Base-by-base conservation (phyloP, 1,140 invertebrate species). In the Ruditapes philippinarum region DNA sequence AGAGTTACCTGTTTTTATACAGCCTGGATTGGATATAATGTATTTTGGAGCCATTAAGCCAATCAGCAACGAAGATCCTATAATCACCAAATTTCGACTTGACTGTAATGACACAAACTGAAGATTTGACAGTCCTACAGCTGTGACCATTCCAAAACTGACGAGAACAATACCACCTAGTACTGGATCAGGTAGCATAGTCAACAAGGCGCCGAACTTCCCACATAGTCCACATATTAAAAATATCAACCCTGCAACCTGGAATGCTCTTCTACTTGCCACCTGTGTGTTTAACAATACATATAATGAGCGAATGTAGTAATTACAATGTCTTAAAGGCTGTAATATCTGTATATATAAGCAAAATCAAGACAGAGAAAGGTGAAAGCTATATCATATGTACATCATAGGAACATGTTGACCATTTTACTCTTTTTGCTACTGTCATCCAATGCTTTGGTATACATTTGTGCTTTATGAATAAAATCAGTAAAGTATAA, bases 101-200 rank as follows among this genome's bases (percentile, higher is more conserved):
- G 94, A 94, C 9, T 93, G 90, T 42, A 96, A 89, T 79, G 96
- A 94, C 12, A 96, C 95, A 84, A 93, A 94, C 86, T 93, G 91
- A 81, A 95, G 62, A 51, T 87, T 92, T 28, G 94, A 93, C 19
- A 94, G 88, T 0, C 96, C 96, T 11, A 94, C 94, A 28, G 95
- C 94, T 78, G 96, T 96, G n/a, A 96, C 95, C 95, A 96, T 95
- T 0, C 94, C 94, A 81, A 94, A 94, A 85, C 93, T 93, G 81
- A 95, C 89, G n/a, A 94, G 86, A 11, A 94, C 86, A 12, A 94
- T 91, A 17, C 93, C 94, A 17, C 98, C 98, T 0, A 98, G 97
- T 31, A 98, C 97, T 0, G 98, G 98, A 93, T 98, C 97, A 2
- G 98, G 98, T 80, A 98, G 98, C 86, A 98, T 97, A 65, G 98